Conservation (phyloP, 2,888 invertebrate species). For the Nycteola revayana region DNA sequence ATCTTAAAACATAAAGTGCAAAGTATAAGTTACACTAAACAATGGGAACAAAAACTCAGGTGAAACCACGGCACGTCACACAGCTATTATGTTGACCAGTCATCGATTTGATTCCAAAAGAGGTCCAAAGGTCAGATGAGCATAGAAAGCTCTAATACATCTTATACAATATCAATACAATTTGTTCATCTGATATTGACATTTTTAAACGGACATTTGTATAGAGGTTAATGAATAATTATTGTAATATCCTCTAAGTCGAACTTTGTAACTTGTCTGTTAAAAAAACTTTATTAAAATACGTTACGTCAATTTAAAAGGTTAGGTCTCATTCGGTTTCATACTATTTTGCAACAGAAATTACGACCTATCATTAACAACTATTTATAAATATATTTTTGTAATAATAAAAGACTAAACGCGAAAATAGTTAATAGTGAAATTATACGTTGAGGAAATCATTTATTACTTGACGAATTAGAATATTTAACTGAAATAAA, state of each 20-base stretch:
- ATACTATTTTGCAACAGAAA: no score
- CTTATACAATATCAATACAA: slow-evolving; percentile 48
- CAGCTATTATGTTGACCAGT: slow-evolving; percentile 61
- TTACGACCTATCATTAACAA: no score
- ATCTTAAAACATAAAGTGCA: slow-evolving; percentile 44
- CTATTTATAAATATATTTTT: no score
- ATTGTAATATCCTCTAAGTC: slow-evolving; percentile 6
- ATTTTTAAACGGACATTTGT: slow-evolving; percentile 42
- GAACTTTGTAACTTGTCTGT: no score
- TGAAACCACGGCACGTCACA: slow-evolving; percentile 56
- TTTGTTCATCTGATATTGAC: slow-evolving; percentile 32
- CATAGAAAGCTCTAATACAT: slow-evolving; percentile 62
- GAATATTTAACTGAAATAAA: no score
- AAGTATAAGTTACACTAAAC: slow-evolving; percentile 68
- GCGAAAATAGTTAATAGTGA: no score
- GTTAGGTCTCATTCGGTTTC: no score
- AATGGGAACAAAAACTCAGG: slow-evolving; percentile 63
- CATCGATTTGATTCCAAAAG: slow-evolving; percentile 51
- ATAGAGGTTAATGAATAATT: slow-evolving; percentile 38
- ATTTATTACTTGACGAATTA: no score
- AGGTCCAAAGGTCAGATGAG: slow-evolving; percentile 51
- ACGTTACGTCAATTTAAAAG: no score
- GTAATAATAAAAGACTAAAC: no score
- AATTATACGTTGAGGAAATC: no score
- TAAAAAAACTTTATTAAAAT: no score